These are phyloP conservation scores for Trididemnum miniatum DNA, from an alignment of 23 tunicate genomes.

Conservation along the genomic window DNA sequence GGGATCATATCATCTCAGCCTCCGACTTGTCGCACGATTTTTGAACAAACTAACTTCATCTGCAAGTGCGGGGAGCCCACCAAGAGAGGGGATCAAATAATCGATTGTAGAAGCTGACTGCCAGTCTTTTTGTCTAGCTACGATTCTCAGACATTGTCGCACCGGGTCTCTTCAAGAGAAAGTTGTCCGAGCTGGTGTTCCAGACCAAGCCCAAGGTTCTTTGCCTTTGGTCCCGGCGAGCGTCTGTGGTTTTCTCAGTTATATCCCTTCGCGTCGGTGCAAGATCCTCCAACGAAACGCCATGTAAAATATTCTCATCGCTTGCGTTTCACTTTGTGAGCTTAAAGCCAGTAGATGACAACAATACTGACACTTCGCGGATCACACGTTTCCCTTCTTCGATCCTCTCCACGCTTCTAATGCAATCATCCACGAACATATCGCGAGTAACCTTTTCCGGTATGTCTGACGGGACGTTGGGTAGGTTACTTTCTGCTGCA, in stretches of 20 bases:
- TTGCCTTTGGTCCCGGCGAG: neutral
- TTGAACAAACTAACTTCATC: neutral
- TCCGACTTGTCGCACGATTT: neutral
- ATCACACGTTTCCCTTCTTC: slow-evolving; percentile 14
- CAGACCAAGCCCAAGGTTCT: neutral
- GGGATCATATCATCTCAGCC: neutral
- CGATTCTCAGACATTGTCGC: neutral
- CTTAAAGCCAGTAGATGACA: neutral
- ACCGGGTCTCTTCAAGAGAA: neutral
- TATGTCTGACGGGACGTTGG: neutral
- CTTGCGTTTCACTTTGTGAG: slow-evolving; percentile 7
- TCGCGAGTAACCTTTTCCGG: neutral
- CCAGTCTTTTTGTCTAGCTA: neutral
- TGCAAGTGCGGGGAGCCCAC: neutral
- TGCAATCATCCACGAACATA: slow-evolving; percentile 14
- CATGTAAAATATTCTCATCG: neutral
- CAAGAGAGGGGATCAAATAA: slow-evolving; percentile 8
- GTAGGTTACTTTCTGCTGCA: neutral
- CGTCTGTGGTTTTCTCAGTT: neutral
- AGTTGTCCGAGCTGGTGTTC: neutral
- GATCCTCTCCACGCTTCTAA: neutral
- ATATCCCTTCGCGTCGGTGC: neutral
- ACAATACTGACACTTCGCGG: neutral
- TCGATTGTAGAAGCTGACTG: neutral
- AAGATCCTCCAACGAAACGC: neutral